These are phyloP conservation scores for Antheraea mylitta DNA, from an alignment of 1,140 invertebrate genomes.

Conservation along the genomic window DNA sequence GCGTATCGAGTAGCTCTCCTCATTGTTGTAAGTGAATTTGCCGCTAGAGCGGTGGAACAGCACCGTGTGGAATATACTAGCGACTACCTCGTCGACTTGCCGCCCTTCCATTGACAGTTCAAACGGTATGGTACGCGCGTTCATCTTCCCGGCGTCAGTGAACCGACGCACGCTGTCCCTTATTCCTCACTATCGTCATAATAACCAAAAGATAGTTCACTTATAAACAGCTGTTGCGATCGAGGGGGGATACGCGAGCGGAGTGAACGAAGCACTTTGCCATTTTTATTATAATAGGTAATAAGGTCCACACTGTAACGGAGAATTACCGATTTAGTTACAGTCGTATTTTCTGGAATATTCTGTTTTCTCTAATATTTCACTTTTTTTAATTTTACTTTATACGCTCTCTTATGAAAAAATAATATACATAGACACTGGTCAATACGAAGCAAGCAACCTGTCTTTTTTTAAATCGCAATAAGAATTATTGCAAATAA, in stretches of 20 bases:
- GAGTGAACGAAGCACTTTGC: constrained; percentile 34
- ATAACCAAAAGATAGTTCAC: constrained; percentile 31
- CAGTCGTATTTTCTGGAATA: background rate
- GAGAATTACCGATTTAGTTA: constrained; percentile 65
- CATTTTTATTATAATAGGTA: constrained; percentile 54
- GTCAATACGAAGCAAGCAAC: no score
- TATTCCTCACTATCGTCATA: constrained; percentile 44
- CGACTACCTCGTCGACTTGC: constrained; percentile 96
- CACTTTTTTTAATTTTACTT: no score
- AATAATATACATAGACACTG: no score
- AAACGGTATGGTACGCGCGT: constrained; percentile 92
- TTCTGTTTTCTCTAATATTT: background rate
- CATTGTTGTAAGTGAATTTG: constrained; percentile 96
- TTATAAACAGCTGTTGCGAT: constrained; percentile 34
- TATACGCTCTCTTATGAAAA: no score
- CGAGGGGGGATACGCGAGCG: constrained; percentile 20
- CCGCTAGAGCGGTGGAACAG: constrained; percentile 96
- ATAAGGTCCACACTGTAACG: constrained; percentile 69
- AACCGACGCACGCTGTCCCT: constrained; percentile 32
- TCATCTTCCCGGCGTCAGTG: constrained; percentile 83
- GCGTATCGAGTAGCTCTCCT: constrained; percentile 96
- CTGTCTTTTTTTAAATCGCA: no score
- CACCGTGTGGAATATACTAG: constrained; percentile 96
- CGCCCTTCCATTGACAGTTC: constrained; percentile 94
- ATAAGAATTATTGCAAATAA: no score